These are phyloP conservation scores for Acanthosepion pharaonis DNA, from an alignment of 2,888 invertebrate genomes.

Conservation along the genomic window DNA sequence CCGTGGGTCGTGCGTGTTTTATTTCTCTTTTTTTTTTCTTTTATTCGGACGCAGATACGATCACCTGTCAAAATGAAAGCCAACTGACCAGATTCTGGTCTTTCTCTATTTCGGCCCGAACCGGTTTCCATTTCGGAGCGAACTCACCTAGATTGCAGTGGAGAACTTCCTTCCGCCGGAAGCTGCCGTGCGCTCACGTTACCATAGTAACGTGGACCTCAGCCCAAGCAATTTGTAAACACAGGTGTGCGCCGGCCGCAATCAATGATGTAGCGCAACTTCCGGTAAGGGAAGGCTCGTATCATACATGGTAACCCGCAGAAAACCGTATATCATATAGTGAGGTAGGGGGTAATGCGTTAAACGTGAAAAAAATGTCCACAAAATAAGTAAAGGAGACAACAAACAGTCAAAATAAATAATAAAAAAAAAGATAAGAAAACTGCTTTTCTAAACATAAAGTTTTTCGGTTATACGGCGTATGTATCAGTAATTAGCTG, in stretches of 20 bases:
- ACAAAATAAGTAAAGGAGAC: too few relatives aligned
- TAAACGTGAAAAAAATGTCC: too few relatives aligned
- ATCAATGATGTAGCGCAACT: not conserved
- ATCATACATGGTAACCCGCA: not conserved
- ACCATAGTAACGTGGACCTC: slow-evolving; percentile 6
- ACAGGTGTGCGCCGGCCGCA: slow-evolving; percentile 2
- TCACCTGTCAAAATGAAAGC: not conserved
- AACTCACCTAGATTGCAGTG: not conserved
- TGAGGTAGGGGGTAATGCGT: too few relatives aligned
- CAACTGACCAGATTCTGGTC: not conserved
- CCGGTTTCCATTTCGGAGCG: slow-evolving; percentile 21
- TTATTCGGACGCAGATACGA: not conserved
- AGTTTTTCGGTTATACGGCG: not conserved
- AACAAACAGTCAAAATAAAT: not conserved
- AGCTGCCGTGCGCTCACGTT: not conserved
- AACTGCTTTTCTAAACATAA: not conserved
- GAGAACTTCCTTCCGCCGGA: slow-evolving; percentile 33
- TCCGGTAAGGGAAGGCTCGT: not conserved
- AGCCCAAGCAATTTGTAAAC: not conserved
- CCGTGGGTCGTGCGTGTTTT: not conserved
- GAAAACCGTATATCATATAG: not conserved
- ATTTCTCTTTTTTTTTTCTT: not conserved
- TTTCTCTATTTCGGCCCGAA: not conserved
- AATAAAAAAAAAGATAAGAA: not conserved
- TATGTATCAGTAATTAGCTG: not conserved